Conservation (phyloP, 2,797 vertebrate genomes). For the Enteromius paludinosus region DNA sequence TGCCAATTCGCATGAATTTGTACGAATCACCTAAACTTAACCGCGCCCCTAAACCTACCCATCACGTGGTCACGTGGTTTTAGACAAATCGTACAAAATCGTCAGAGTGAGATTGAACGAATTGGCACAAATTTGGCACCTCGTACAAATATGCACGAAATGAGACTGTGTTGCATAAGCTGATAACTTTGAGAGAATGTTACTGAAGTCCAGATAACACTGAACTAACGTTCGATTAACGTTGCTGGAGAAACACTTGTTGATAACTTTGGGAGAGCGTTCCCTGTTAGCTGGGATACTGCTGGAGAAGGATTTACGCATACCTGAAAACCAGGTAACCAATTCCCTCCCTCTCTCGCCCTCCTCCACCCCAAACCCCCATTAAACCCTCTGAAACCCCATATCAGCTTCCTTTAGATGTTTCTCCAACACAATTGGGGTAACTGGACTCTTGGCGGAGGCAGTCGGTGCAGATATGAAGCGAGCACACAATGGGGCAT, state of each 20-base stretch:
- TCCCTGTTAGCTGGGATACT: neutral
- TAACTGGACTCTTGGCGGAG: constrained; percentile 79
- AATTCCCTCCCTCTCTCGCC: constrained; percentile 16
- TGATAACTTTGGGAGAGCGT: neutral
- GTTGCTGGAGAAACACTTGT: neutral
- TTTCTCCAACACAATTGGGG: constrained; percentile 77
- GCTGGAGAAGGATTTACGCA: constrained; percentile 23
- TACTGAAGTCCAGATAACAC: too few relatives aligned
- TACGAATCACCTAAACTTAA: too few relatives aligned
- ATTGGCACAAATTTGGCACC: too few relatives aligned
- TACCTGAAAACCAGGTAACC: constrained; percentile 50
- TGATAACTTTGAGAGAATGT: too few relatives aligned
- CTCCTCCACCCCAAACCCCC: constrained; percentile 45
- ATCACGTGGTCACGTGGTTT: too few relatives aligned
- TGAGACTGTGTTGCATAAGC: too few relatives aligned
- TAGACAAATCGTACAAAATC: too few relatives aligned
- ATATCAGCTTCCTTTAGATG: constrained; percentile 81
- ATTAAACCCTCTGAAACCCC: constrained; percentile 56
- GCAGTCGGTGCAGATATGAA: constrained; percentile 72
- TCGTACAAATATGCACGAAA: too few relatives aligned
- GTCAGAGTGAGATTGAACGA: too few relatives aligned
- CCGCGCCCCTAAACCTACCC: too few relatives aligned
- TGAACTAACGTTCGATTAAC: neutral
- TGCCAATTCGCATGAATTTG: too few relatives aligned
- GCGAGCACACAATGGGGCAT: constrained; percentile 76